Evolutionary conservation across 1,140 invertebrate genomes (phyloP).

Genomic region (Drosophila subpulchrella): DNA sequence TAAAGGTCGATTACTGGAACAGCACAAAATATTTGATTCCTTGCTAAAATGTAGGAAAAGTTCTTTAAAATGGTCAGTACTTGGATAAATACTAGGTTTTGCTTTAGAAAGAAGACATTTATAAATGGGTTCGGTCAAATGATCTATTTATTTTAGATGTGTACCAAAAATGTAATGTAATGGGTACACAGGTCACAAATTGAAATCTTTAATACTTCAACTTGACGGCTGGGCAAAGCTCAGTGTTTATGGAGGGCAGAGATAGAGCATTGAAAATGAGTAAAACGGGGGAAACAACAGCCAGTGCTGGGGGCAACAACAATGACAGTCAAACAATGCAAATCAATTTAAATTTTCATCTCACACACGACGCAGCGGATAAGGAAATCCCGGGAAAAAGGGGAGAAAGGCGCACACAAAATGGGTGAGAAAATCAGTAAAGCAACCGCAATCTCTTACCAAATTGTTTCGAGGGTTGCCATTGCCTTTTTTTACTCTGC

Average conservation of each 20-base stretch:
- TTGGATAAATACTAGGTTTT: too few species aligned
- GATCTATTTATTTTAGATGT: not conserved
- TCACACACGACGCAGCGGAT: conserved; percentile 35
- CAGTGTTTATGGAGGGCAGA: conserved; percentile 8
- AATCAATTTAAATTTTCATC: conserved; percentile 83
- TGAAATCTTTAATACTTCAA: conserved; percentile 63
- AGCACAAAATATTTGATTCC: not conserved
- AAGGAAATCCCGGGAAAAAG: not conserved
- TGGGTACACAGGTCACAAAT: conserved; percentile 57
- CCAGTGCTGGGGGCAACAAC: conserved; percentile 52
- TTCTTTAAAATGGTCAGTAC: too few species aligned
- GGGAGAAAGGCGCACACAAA: conserved; percentile 43
- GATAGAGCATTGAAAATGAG: too few species aligned
- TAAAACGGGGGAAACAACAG: conserved; percentile 14
- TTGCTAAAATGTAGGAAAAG: too few species aligned
- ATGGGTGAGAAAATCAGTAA: conserved; percentile 82
- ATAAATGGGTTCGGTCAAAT: too few species aligned
- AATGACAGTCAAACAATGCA: conserved; percentile 80
- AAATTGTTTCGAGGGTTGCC: conserved; percentile 71
- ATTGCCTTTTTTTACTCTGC: conserved; percentile 16
- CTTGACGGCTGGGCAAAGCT: not conserved
- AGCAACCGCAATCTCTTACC: conserved; percentile 81
- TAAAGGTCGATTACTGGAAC: too few species aligned
- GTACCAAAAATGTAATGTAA: not conserved
- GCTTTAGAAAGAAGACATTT: too few species aligned